Base-by-base conservation (phyloP, 2,113 vertebrate species). In the Platysternon megacephalum region DNA sequence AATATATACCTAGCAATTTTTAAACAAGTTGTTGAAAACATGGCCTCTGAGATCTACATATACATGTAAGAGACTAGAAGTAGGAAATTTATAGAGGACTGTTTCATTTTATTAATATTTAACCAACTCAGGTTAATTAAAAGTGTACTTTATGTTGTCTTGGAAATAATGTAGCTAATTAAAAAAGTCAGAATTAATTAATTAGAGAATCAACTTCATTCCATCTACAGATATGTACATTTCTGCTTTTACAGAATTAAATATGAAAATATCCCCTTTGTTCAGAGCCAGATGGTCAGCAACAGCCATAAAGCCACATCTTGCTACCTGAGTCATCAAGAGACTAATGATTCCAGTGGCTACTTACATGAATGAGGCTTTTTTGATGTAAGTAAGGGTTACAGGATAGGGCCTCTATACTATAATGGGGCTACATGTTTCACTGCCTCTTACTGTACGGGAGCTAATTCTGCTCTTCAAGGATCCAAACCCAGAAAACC, bases 141-240 rank as follows among this genome's bases (percentile, higher is more conserved):
- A 51, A 85, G 42, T 1, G 6, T 46, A 51, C 85, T 86, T 90
- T 1, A 42, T 39, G 1, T 16, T 68, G 22, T 74, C 2, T 52
- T 90, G 19, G 7, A 85, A 89, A 90, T 11, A 87, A 74, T 13
- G 29, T 3, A 46, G 3, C 52, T 53, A 88, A 22, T 2, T 80
- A 8, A 26, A 90, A 88, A 32, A 17, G 1, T 11, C 21, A 74
- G 4, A 17, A 14, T 49, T 86, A 85, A 11, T 85, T 32, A 93
- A 74, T 8, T 52, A 84, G 68, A 86, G 48, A 86, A 35, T 61
- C 22, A 65, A 0, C 0, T 4, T 21, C 8, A 0, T 0, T 90
- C 2, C 3, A 9, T 85, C 0, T 0, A 48, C 26, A 58, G 1
- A 19, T 13, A 6, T 22, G 21, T 52, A 89, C 44, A 79, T 53